These are phyloP conservation scores for Schizotus pectinicornis DNA, from an alignment of 2,888 invertebrate genomes.

Conservation along the genomic window DNA sequence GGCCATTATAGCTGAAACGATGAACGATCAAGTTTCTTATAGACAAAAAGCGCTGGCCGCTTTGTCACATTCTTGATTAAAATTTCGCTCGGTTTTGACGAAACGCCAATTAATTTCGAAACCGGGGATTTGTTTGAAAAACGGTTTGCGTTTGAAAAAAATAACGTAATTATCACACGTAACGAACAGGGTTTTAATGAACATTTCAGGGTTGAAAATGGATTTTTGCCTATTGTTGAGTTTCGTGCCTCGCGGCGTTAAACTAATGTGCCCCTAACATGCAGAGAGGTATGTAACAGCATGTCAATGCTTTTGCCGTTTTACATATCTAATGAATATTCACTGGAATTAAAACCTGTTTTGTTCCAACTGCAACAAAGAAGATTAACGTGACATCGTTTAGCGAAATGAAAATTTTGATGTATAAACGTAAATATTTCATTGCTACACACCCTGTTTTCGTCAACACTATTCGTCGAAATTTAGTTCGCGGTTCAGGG, in stretches of 20 bases:
- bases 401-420: constrained; percentile 20
- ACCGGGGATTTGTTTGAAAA: not conserved
- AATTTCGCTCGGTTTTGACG: not conserved
- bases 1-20: constrained; percentile 8
- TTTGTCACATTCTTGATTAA: not conserved
- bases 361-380: constrained; percentile 18
- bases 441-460: not conserved
- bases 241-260: not conserved
- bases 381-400: constrained; percentile 25
- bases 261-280: constrained; percentile 15
- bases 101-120: constrained; percentile 8
- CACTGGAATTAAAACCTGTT: constrained; percentile 23
- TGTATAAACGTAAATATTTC: constrained; percentile 12
- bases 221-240: no score
- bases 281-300: constrained; percentile 12
- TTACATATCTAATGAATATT: constrained; percentile 31
- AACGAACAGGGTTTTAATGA: no score
- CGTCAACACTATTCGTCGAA: no score
- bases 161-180: no score
- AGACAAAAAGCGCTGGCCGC: not conserved
- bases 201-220: no score
- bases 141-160: no score
- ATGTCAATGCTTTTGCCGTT: constrained; percentile 22
- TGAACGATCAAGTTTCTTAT: constrained; percentile 9
- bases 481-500: no score